Evolutionary conservation across 2,113 vertebrate genomes (phyloP).

Genomic region (Rhinolophus sinicus): DNA sequence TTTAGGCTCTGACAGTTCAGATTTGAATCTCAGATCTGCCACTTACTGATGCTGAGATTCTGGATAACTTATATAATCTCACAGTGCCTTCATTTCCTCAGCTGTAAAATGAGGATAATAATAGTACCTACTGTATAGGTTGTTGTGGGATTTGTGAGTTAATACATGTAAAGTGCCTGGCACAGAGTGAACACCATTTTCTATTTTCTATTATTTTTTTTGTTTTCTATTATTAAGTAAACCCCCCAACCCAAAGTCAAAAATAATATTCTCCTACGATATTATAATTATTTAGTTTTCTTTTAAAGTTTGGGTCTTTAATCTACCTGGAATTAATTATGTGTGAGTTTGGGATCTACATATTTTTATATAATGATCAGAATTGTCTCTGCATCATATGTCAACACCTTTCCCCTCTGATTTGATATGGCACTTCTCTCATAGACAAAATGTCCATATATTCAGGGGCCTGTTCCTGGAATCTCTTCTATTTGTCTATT

Average conservation of each 20-base stretch:
- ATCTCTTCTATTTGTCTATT: neutral
- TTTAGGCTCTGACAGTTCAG: neutral
- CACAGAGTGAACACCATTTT: neutral
- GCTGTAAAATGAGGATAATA: neutral
- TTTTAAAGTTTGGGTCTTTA: neutral
- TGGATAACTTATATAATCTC: neutral
- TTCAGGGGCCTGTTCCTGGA: neutral
- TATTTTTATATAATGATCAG: neutral
- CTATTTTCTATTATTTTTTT: neutral
- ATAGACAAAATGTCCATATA: neutral
- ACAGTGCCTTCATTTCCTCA: neutral
- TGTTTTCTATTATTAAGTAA: neutral
- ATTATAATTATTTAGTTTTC: neutral
- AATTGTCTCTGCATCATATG: neutral
- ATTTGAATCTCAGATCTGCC: neutral
- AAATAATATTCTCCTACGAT: neutral
- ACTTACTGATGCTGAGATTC: neutral
- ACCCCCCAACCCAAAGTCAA: neutral
- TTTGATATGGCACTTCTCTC: neutral
- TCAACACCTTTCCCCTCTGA: neutral
- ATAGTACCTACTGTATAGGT: neutral
- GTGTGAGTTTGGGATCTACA: neutral
- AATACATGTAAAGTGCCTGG: neutral
- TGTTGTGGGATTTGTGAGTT: neutral
- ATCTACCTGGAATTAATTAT: neutral